A percentile compares a stretch with the other conserved stretches of the same genome.
Conservation (phyloP, 2,113 vertebrate genomes). For the Apteryx owenii region DNA sequence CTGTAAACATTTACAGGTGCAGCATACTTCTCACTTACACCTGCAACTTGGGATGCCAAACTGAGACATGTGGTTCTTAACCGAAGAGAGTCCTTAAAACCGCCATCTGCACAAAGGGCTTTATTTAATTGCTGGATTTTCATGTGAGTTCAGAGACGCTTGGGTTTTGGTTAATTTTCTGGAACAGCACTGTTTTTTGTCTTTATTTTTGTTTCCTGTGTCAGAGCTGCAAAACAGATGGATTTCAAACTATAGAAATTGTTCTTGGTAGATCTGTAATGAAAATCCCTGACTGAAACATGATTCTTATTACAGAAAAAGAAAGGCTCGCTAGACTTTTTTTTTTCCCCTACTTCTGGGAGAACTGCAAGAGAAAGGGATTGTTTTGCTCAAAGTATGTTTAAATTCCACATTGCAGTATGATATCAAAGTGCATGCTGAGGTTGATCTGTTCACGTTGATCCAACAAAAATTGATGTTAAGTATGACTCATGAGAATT, state of each 20-base stretch:
- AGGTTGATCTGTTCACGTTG: neutral
- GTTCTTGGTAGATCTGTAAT: neutral
- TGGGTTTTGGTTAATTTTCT: constrained; percentile 5
- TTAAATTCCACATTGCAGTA: neutral
- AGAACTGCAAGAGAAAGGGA: neutral
- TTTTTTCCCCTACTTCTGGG: neutral
- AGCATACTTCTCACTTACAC: neutral
- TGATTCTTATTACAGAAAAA: neutral
- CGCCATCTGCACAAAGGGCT: neutral
- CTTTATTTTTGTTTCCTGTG: constrained; percentile 26
- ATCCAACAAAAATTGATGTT: neutral
- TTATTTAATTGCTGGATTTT: neutral
- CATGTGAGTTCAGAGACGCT: neutral
- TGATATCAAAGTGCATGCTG: neutral
- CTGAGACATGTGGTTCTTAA: neutral
- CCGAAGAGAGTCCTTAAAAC: neutral
- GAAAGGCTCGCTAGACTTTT: neutral
- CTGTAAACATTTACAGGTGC: neutral
- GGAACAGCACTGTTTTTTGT: neutral
- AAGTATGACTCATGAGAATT: neutral
- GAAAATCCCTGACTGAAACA: neutral
- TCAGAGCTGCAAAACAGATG: constrained; percentile 35
- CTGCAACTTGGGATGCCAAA: neutral
- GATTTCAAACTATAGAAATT: neutral
- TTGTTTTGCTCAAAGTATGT: neutral